Evolutionary conservation across 2,888 invertebrate genomes (phyloP).

Genomic region (Caenorhabditis afra): DNA sequence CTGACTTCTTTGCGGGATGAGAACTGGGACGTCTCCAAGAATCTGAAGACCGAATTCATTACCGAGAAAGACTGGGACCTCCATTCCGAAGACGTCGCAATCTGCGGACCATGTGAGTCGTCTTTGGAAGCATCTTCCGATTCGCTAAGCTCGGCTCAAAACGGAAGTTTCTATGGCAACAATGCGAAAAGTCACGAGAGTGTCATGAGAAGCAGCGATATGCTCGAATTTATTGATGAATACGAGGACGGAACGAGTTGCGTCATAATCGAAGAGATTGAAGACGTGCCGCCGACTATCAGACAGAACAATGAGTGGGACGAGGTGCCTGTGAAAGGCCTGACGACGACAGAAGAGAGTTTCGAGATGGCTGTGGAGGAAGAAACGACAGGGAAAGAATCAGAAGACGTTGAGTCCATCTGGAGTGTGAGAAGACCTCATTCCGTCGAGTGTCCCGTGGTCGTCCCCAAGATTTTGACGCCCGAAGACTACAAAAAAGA

Average conservation of each 20-base stretch:
- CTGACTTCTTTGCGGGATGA: not conserved
- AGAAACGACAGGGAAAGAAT: not conserved
- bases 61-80: conserved; percentile 32
- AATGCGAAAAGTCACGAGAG: too few species aligned
- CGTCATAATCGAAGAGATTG: conserved; percentile 47
- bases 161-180: conserved; percentile 24
- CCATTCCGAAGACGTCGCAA: not conserved
- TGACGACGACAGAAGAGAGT: not conserved
- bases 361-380: conserved; percentile 27
- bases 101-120: conserved; percentile 5
- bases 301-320: conserved; percentile 15
- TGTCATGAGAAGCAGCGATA: not conserved
- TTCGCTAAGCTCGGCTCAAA: not conserved
- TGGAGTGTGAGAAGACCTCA: conserved; percentile 1
- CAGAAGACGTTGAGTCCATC: conserved; percentile 1
- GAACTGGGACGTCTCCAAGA: not conserved
- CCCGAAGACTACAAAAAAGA: conserved; percentile 36
- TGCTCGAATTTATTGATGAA: conserved; percentile 16
- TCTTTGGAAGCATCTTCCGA: not conserved
- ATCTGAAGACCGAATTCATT: not conserved
- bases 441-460: not conserved
- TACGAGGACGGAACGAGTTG: conserved; percentile 3
- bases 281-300: conserved; percentile 6
- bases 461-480: conserved; percentile 28
- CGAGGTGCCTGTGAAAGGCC: conserved; percentile 26